Evolutionary conservation across 2,888 invertebrate species (phyloP).

Genomic region (Leptura quadrifasciata): DNA sequence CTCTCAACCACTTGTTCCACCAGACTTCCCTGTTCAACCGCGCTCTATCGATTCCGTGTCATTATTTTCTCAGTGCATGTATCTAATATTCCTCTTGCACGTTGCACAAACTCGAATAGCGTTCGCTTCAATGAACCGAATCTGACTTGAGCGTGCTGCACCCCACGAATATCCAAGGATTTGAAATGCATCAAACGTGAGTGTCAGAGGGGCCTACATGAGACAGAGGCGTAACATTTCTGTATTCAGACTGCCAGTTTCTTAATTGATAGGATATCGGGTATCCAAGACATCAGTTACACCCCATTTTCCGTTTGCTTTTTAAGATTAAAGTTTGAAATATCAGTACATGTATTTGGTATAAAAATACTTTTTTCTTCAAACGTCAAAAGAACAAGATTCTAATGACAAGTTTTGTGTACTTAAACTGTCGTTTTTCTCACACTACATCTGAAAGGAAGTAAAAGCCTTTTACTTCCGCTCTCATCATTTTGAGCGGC

Average conservation of each 20-base stretch:
- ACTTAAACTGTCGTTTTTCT: too few relatives aligned
- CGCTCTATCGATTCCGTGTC: constrained; percentile 19
- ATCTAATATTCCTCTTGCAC: constrained; percentile 27
- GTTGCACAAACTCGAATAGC: constrained; percentile 10
- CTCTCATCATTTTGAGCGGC: too few relatives aligned
- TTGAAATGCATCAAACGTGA: constrained; percentile 14
- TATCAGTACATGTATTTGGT: too few relatives aligned
- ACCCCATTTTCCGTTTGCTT: too few relatives aligned
- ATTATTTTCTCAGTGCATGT: constrained; percentile 23
- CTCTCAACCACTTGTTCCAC: constrained; percentile 2
- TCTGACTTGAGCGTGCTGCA: constrained; percentile 29
- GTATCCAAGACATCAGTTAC: too few relatives aligned
- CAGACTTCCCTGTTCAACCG: constrained; percentile 10
- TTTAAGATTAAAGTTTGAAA: too few relatives aligned
- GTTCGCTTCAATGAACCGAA: constrained; percentile 24
- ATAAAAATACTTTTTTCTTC: too few relatives aligned
- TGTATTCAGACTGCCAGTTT: not conserved
- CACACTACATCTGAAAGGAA: too few relatives aligned
- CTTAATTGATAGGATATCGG: too few relatives aligned
- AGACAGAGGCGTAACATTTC: constrained; percentile 1
- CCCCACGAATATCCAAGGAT: constrained; percentile 23
- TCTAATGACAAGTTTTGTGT: too few relatives aligned
- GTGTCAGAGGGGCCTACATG: not conserved
- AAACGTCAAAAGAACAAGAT: too few relatives aligned
- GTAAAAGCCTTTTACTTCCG: too few relatives aligned